These are phyloP conservation scores for Sciaenops ocellatus DNA, from an alignment of 2,797 vertebrate species.

Conservation along the genomic window DNA sequence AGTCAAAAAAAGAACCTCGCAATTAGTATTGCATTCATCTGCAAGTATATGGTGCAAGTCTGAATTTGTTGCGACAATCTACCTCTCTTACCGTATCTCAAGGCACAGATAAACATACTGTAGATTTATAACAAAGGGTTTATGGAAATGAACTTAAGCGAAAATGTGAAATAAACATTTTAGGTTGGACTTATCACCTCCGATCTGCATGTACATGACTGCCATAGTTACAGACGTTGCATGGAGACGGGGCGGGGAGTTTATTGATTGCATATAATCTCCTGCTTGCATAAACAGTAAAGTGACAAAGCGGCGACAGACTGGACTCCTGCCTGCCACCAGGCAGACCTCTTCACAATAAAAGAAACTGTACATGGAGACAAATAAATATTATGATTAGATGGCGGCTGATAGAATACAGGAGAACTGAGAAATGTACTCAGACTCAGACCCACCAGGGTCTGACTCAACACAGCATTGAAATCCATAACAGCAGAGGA, in stretches of 20 bases:
- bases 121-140: conserved; percentile 23
- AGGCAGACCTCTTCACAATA: conserved; percentile 49
- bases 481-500: conserved; percentile 58
- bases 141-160: conserved; percentile 6
- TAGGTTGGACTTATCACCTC: conserved; percentile 27
- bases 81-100: conserved; percentile 30
- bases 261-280: conserved; percentile 64
- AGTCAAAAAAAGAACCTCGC: conserved; percentile 29
- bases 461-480: conserved; percentile 52
- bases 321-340: conserved; percentile 29
- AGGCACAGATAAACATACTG: conserved; percentile 65
- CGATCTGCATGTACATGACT: conserved; percentile 9
- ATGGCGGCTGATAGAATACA: conserved; percentile 36
- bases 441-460: conserved; percentile 33
- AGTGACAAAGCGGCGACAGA: conserved; percentile 60
- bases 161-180: conserved; percentile 40
- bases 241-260: conserved; percentile 3
- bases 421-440: conserved; percentile 23
- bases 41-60: conserved; percentile 20
- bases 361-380: conserved; percentile 48
- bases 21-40: conserved; percentile 41
- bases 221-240: conserved; percentile 26
- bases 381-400: conserved; percentile 68
- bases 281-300: conserved; percentile 64
- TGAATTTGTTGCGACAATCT: conserved; percentile 19